Percentiles rank a stretch among this genome's conserved stretches.
These are phyloP conservation scores for Eumerus sabulonum DNA, from an alignment of 2,888 invertebrate species.

Conservation along the genomic window DNA sequence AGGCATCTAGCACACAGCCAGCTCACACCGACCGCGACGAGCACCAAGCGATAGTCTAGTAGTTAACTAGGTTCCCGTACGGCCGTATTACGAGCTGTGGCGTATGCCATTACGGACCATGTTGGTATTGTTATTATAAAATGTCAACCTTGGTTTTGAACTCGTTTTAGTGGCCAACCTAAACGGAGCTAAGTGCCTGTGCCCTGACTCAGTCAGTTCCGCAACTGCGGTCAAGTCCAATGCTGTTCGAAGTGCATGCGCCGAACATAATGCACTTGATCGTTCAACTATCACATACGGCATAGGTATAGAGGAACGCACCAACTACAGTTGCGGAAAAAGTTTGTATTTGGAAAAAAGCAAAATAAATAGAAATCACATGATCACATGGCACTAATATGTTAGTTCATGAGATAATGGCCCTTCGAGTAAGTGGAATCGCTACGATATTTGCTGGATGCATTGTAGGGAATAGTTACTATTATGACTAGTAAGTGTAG, in stretches of 20 bases:
- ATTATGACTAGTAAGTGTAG: neutral
- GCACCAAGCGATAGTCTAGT: too few species aligned
- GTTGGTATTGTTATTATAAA: conserved; percentile 39
- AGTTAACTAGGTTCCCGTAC: too few species aligned
- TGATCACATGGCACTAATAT: neutral
- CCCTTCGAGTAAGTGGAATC: too few species aligned
- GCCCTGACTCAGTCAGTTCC: conserved; percentile 69
- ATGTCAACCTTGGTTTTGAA: conserved; percentile 69
- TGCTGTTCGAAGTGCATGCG: conserved; percentile 61
- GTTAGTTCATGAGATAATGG: too few species aligned
- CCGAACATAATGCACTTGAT: conserved; percentile 59
- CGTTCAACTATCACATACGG: neutral
- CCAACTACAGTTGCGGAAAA: conserved; percentile 24
- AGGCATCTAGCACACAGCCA: conserved; percentile 39
- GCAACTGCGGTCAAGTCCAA: conserved; percentile 69
- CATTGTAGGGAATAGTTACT: too few species aligned
- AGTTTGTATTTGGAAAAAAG: conserved; percentile 4
- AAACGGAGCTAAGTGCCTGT: conserved; percentile 68
- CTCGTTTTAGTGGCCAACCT: conserved; percentile 63
- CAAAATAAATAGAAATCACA: conserved; percentile 1
- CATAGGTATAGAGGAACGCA: too few species aligned
- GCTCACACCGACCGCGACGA: conserved; percentile 2
- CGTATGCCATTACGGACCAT: too few species aligned
- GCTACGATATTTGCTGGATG: too few species aligned
- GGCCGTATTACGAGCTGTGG: too few species aligned